Evolutionary conservation across 2,888 invertebrate genomes (phyloP), one percentile per base, ranked within the genome.

Genomic region (Cryptocephalus moraei): DNA sequence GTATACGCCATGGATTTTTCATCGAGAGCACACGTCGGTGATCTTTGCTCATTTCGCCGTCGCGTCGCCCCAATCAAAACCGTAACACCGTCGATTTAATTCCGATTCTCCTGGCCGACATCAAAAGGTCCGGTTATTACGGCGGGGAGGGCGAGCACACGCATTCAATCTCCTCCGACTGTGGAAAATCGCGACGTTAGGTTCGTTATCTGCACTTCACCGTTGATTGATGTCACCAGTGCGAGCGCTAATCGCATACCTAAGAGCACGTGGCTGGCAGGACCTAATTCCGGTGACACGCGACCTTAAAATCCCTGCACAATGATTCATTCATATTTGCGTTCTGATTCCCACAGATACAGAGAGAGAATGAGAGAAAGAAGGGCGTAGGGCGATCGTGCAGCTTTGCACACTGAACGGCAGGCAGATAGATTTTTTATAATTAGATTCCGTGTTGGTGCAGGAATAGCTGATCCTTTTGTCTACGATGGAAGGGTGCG

Each of bases 291-390:
- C 59, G 54, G 47, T 42, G 65, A 53, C 67, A 65, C 66, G 66
- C 62, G 66, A 53, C 65, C 52, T 51, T 46, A 64, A 67, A 66
- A 66, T 66, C 65, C 63, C 54, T 56, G 61, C 61, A 61, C 65
- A 65, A 66, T 68, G 66, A 66, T 66, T 67, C 66, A 67, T 66
- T 67, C 62, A 57, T 61, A 61, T 60, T 61, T 60, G 60, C 58
- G 57, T 56, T 56, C 54, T 61, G 67, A 62, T 68, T 68, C 68
- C 68, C 68, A 68, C 68, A 67, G 64, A 60, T 57, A 55, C 49
- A 54, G 40, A 46, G 49, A 45, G 48, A 45, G 42, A 33, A 32
- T 41, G 46, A 41, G 22, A 22, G 22, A 31, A 47, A 41, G 43
- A 45, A 47, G 46, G 47, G 45, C 38, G 36, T 38, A 41, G 31